Base-by-base conservation (phyloP, 1,140 invertebrate species). In the Globodera rostochiensis region DNA sequence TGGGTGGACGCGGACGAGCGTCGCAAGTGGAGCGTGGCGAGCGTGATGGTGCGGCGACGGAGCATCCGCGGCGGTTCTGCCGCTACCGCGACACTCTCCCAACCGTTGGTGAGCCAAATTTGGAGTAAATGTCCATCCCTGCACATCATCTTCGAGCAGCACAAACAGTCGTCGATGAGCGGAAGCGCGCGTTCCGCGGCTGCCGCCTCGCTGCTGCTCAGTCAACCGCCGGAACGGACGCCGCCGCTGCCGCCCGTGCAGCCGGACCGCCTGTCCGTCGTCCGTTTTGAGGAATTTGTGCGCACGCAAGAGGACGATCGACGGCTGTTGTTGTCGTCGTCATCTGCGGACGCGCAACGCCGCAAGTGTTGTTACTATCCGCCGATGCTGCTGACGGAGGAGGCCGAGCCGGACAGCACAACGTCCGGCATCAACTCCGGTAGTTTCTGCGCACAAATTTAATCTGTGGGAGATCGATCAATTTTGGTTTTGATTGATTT, bases 241-340 rank as follows among this genome's bases (percentile, higher is more conserved):
- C 77, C 77, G 25, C 77, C 77, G 2, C 49, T 70, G 49, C 77
- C 77, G 47, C 77, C 77, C 6, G 21, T 66, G 66, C 77, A 49
- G 47, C 77, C 77, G 6, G 77, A 78, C 49, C 53, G 64, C 21
- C 64, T 78, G 19, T 78, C 77, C 21, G 69, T 64, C 11, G 74
- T 78, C 66, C 57, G 77, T 19, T 78, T 78, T 49, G 77, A 78
- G 77, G 77, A 78, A 78, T 78, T 78, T 78, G 60, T 78, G 66
- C 64, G 70, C 49, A 64, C 60, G 47, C 6, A 70, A 8, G 57
- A 77, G n/a, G 74, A 76, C 57, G 50, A 64, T 13, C 15, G 19
- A 15, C 4, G 0, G 9, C 53, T 53, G 53, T 13, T 53, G 53
- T 15, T 9, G 9, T 15, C 53, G 53, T 8, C 53, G 53, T 15